These are phyloP conservation scores for Cotesia typhae DNA, from an alignment of 1,140 invertebrate species.

Conservation along the genomic window DNA sequence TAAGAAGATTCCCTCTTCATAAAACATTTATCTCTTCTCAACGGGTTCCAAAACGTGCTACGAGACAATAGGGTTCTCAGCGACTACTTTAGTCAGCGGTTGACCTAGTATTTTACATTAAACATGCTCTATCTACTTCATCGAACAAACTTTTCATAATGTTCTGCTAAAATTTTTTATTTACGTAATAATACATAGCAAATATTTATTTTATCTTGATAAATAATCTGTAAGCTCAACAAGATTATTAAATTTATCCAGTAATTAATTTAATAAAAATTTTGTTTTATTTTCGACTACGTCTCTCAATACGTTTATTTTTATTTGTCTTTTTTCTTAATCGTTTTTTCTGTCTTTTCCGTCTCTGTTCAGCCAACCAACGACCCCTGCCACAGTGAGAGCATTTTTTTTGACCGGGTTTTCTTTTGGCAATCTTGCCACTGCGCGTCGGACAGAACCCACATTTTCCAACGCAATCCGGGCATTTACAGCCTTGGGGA, in stretches of 20 bases:
- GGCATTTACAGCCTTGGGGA: constrained; percentile 41
- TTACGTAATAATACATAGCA: not conserved
- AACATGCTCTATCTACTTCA: constrained; percentile 1
- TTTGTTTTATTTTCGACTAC: not conserved
- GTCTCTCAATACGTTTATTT: not conserved
- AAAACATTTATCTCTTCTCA: constrained; percentile 6
- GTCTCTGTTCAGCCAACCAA: constrained; percentile 20
- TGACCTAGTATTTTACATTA: constrained; percentile 11
- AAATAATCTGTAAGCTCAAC: not conserved
- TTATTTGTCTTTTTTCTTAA: constrained; percentile 25
- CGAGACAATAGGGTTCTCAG: constrained; percentile 8
- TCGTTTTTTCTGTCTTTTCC: constrained; percentile 11
- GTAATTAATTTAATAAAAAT: not conserved
- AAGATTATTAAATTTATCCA: not conserved
- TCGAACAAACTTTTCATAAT: constrained; percentile 8
- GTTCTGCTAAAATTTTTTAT: not conserved
- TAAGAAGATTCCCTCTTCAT: not conserved
- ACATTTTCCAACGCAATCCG: constrained; percentile 39
- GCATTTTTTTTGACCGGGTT: constrained; percentile 8
- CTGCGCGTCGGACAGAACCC: constrained; percentile 37
- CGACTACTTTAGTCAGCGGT: constrained; percentile 3
- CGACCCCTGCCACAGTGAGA: constrained; percentile 32
- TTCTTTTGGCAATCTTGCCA: not conserved
- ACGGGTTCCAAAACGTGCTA: constrained; percentile 11
- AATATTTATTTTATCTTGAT: constrained; percentile 3